Percentiles rank a stretch among this genome's conserved stretches.
phyloP scores from a whole-genome alignment of 2,797 vertebrate species.

The Apogon hyalosoma region DNA sequence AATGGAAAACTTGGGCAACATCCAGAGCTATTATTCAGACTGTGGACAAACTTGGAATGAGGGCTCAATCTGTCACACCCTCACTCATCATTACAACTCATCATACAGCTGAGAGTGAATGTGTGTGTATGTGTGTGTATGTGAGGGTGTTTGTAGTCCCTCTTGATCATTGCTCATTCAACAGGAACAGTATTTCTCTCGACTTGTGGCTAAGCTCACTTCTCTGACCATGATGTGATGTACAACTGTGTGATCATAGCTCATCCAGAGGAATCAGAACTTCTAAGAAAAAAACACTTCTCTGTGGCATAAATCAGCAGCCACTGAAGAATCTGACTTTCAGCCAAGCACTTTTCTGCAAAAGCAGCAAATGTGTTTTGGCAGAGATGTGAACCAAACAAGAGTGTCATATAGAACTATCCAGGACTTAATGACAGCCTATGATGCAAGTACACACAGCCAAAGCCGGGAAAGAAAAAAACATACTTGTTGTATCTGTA shows the following conservation, averaged over 20 bases:
- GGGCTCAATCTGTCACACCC: constrained; percentile 48
- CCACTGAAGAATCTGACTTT: constrained; percentile 15
- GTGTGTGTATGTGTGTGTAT: constrained; percentile 5
- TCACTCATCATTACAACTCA: constrained; percentile 51
- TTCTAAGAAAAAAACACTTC: constrained; percentile 32
- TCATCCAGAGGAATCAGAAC: constrained; percentile 34
- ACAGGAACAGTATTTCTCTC: constrained; percentile 33
- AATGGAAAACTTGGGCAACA: constrained; percentile 23
- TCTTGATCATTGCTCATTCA: constrained; percentile 40
- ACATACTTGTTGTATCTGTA: too few species aligned
- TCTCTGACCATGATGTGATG: constrained; percentile 29
- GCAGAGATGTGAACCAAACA: constrained; percentile 16
- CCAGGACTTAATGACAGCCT: constrained; percentile 14
- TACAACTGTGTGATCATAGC: constrained; percentile 36
- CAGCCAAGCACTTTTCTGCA: constrained; percentile 27
- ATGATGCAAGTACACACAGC: background rate
- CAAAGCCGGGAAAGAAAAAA: background rate
- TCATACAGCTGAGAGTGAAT: constrained; percentile 17
- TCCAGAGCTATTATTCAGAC: constrained; percentile 48
- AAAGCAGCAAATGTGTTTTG: constrained; percentile 23
- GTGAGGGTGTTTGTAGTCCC: background rate
- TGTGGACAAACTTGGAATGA: constrained; percentile 44
- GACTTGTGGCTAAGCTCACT: constrained; percentile 30
- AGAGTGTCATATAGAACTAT: constrained; percentile 10
- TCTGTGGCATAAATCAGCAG: constrained; percentile 26